Evolutionary conservation across 2,113 vertebrate genomes (phyloP).

Genomic region (Oostethus manadensis): DNA sequence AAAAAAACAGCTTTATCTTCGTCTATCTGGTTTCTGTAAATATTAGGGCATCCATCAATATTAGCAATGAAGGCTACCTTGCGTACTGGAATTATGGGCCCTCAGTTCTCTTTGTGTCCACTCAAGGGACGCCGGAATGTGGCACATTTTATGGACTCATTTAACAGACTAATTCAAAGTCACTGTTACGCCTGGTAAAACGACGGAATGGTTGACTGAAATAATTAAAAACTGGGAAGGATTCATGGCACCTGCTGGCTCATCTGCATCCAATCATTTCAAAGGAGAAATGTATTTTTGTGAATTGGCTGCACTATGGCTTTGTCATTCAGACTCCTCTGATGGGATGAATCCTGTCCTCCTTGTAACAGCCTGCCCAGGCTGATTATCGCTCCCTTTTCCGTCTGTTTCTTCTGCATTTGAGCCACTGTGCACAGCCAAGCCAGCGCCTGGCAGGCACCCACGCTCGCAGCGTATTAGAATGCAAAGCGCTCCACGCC

Average conservation of each 20-base stretch:
- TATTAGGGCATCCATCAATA: conserved; percentile 33
- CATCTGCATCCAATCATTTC: conserved; percentile 8
- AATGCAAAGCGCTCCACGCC: conserved; percentile 69
- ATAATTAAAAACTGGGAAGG: conserved; percentile 48
- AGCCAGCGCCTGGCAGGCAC: conserved; percentile 62
- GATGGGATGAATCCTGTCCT: conserved; percentile 62
- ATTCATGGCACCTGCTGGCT: conserved; percentile 29
- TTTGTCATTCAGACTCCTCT: conserved; percentile 42
- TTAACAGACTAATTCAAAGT: conserved; percentile 47
- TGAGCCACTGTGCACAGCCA: conserved; percentile 58
- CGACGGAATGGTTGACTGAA: conserved; percentile 55
- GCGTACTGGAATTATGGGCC: conserved; percentile 53
- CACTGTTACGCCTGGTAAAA: conserved; percentile 54
- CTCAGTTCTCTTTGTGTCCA: conserved; percentile 43
- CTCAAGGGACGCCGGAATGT: conserved; percentile 36
- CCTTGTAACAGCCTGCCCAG: conserved; percentile 47
- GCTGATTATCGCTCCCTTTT: conserved; percentile 36
- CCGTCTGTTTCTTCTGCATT: conserved; percentile 49
- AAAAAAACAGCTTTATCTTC: no score
- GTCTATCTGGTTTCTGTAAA: neutral
- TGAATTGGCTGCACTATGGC: conserved; percentile 19
- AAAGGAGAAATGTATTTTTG: conserved; percentile 8
- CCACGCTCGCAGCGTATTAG: conserved; percentile 65
- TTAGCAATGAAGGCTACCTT: conserved; percentile 33
- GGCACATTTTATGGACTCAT: conserved; percentile 39